Percentiles rank a stretch among this genome's conserved stretches.
Evolutionary conservation across 1,140 invertebrate species (phyloP).

Genomic region (Melanaphis sacchari): DNA sequence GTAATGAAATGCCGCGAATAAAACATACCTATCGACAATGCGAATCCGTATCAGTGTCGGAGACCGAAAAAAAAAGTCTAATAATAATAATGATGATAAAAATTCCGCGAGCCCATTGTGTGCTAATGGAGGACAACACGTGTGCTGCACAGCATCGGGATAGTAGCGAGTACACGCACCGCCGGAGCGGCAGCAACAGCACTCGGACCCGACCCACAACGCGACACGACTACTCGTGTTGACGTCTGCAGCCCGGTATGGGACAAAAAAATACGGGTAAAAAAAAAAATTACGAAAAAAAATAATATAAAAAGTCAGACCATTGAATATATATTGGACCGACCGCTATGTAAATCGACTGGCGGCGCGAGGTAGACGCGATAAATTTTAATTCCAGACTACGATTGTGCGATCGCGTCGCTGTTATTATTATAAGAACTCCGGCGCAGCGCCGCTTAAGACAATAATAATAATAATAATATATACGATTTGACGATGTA

Average conservation of each 20-base stretch:
- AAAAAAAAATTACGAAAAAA: background rate
- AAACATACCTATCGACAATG: background rate
- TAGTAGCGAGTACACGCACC: background rate
- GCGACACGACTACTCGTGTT: conserved; percentile 51
- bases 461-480: conserved; percentile 33
- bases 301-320: background rate
- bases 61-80: background rate
- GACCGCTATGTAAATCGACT: conserved; percentile 39
- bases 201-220: background rate
- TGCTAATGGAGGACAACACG: conserved; percentile 42
- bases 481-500: background rate
- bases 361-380: background rate
- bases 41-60: conserved; percentile 15
- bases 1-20: conserved; percentile 25
- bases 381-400: conserved; percentile 55
- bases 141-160: background rate
- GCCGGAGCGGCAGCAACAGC: background rate
- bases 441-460: conserved; percentile 5
- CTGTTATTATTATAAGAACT: background rate
- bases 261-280: background rate
- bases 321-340: conserved; percentile 29
- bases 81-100: conserved; percentile 10
- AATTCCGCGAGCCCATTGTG: conserved; percentile 38
- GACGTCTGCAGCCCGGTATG: background rate
- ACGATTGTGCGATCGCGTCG: conserved; percentile 23